Percentiles rank a stretch among this genome's conserved stretches.
phyloP scores from a whole-genome alignment of 2,888 invertebrate genomes.

The Chrysina gloriosa region DNA sequence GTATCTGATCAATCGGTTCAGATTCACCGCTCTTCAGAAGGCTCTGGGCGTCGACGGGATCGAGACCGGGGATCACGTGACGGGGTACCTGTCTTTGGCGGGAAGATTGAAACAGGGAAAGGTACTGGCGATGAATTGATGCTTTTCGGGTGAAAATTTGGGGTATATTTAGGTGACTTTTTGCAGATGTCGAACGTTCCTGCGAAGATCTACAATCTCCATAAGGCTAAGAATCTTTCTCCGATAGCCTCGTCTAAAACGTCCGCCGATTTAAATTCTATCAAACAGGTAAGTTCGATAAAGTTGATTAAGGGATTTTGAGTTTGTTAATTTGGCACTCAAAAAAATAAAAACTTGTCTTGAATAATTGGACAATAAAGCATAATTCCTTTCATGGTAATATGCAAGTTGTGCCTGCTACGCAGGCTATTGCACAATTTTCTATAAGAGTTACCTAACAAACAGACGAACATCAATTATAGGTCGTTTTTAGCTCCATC shows the following conservation, averaged over 20 bases:
- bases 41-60: not conserved
- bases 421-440: too few relatives aligned
- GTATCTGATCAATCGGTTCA: constrained; percentile 38
- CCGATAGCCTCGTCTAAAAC: not conserved
- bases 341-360: too few relatives aligned
- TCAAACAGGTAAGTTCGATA: not conserved
- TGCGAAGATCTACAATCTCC: not conserved
- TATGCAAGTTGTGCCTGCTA: too few relatives aligned
- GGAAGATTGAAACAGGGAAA: constrained; percentile 29
- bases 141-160: not conserved
- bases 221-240: not conserved
- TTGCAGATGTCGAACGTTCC: not conserved
- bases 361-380: too few relatives aligned
- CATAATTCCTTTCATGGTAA: too few relatives aligned
- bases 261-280: not conserved
- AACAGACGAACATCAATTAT: too few relatives aligned
- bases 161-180: not conserved
- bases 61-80: constrained; percentile 36
- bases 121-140: constrained; percentile 5
- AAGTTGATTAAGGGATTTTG: too few relatives aligned
- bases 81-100: not conserved
- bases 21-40: constrained; percentile 18
- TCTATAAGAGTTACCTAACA: too few relatives aligned
- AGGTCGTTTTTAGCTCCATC: too few relatives aligned
- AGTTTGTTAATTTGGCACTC: too few relatives aligned